Evolutionary conservation across 1,140 invertebrate species (phyloP).

Genomic region (Lepidurus arcticus): DNA sequence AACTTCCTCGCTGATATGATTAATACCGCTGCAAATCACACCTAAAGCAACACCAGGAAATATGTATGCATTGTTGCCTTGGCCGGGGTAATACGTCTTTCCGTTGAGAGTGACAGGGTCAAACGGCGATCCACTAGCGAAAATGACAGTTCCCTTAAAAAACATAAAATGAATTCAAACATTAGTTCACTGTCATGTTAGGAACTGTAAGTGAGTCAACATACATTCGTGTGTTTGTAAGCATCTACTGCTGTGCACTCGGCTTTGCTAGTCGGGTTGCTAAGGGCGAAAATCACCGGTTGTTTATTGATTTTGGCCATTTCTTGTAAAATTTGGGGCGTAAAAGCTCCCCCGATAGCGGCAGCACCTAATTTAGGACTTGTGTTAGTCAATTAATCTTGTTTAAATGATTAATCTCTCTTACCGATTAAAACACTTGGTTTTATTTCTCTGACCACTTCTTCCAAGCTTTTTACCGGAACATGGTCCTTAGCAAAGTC

Average conservation of each 20-base stretch:
- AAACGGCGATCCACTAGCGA: constrained; percentile 90
- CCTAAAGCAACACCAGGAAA: constrained; percentile 90
- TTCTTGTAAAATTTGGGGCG: constrained; percentile 69
- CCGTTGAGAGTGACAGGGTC: constrained; percentile 68
- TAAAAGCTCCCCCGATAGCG: constrained; percentile 82
- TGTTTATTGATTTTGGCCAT: constrained; percentile 81
- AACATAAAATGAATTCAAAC: constrained; percentile 30
- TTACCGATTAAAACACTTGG: constrained; percentile 79
- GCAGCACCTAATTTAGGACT: constrained; percentile 62
- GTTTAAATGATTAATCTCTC: constrained; percentile 30
- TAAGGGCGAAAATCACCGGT: constrained; percentile 90
- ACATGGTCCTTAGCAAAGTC: constrained; percentile 76
- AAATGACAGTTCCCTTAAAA: constrained; percentile 74
- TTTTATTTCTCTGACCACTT: constrained; percentile 73
- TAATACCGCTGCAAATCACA: constrained; percentile 75
- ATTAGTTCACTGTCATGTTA: background rate
- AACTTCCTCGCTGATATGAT: constrained; percentile 81
- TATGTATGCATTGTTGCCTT: constrained; percentile 95
- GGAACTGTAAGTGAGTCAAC: constrained; percentile 34
- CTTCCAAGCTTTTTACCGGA: constrained; percentile 66
- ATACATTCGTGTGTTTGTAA: constrained; percentile 76
- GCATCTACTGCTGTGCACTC: constrained; percentile 94
- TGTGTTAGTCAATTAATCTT: background rate
- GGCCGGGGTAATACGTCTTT: constrained; percentile 77
- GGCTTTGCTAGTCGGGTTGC: constrained; percentile 92